Percentiles rank a stretch among this genome's conserved stretches.
Evolutionary conservation across 2,888 invertebrate species (phyloP).

Genomic region (Ornithoptera alexandrae): DNA sequence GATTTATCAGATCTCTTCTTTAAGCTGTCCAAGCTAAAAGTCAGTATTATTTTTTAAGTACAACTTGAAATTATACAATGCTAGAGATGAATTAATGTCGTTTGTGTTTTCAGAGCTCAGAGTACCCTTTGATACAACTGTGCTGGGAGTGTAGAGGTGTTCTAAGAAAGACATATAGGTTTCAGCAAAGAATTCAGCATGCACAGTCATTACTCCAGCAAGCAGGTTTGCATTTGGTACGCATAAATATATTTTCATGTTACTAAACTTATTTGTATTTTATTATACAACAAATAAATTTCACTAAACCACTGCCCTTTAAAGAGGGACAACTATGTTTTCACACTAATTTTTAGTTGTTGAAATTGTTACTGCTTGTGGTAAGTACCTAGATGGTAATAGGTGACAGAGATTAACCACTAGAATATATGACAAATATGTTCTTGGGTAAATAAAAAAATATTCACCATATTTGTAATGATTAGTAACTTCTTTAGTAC

Average conservation of each 20-base stretch:
- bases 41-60: neutral
- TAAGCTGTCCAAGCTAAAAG: conserved; percentile 9
- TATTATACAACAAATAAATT: too few species aligned
- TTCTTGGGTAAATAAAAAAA: too few species aligned
- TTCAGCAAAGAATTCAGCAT: conserved; percentile 36
- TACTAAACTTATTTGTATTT: too few species aligned
- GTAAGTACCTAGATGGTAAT: too few species aligned
- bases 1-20: conserved; percentile 21
- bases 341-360: neutral
- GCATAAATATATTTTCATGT: neutral
- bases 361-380: neutral
- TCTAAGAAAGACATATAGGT: conserved; percentile 35
- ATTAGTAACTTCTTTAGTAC: too few species aligned
- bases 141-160: conserved; percentile 45
- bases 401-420: too few species aligned
- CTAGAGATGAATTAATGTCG: neutral
- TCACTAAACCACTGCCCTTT: too few species aligned
- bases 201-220: conserved; percentile 38
- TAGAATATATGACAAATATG: too few species aligned
- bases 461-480: too few species aligned
- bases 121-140: conserved; percentile 32
- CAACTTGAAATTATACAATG: neutral
- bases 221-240: conserved; percentile 30
- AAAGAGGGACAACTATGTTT: too few species aligned
- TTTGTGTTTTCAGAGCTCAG: conserved; percentile 30